phyloP scores from a whole-genome alignment of 2,113 vertebrate species.

The Rhagologus leucostigma region DNA sequence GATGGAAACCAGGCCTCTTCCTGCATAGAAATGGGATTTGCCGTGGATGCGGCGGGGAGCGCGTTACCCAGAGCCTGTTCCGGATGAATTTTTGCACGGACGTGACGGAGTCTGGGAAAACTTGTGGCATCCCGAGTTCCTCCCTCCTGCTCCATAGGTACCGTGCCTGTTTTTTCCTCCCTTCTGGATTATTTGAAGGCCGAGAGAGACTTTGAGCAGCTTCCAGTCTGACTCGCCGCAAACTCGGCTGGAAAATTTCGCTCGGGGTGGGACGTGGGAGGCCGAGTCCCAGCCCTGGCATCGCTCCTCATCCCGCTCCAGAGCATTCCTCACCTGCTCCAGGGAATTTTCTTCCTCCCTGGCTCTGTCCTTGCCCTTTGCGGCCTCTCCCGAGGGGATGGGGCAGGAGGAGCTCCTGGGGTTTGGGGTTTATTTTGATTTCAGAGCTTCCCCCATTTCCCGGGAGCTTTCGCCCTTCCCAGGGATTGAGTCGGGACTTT shows the following conservation, averaged over 20 bases:
- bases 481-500: accelerated
- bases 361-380: not conserved
- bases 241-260: not conserved
- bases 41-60: not conserved
- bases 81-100: not conserved
- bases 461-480: not conserved
- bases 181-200: slow-evolving; percentile 4
- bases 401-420: accelerated
- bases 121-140: not conserved
- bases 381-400: not conserved
- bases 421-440: not conserved
- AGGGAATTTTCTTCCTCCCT: not conserved
- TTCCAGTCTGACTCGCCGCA: not conserved
- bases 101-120: not conserved
- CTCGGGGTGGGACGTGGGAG: accelerated
- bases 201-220: not conserved
- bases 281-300: not conserved
- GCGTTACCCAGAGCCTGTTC: not conserved
- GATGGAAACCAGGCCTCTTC: not conserved
- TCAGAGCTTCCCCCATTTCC: not conserved
- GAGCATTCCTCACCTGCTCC: not conserved
- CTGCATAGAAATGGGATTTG: not conserved
- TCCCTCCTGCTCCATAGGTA: not conserved
- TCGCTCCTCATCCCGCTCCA: accelerated
- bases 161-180: not conserved